These are phyloP conservation scores for Felis chaus DNA, from an alignment of 2,113 vertebrate genomes.

Conservation along the genomic window DNA sequence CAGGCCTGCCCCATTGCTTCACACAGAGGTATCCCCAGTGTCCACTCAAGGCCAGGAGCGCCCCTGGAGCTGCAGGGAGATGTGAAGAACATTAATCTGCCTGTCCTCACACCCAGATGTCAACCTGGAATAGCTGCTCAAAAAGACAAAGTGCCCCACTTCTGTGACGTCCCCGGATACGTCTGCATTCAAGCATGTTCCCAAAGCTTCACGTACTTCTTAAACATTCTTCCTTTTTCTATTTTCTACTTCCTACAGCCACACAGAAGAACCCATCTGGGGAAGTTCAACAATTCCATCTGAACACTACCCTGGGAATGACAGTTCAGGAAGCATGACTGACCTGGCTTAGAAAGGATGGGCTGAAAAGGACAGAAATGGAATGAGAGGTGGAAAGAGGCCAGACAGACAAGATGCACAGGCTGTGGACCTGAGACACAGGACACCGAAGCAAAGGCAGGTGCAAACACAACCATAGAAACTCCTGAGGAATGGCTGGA, in stretches of 20 bases:
- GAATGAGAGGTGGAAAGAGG: neutral
- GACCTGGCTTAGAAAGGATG: neutral
- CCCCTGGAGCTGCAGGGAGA: neutral
- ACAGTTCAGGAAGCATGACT: neutral
- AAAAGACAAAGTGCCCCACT: neutral
- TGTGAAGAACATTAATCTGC: neutral
- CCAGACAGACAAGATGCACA: neutral
- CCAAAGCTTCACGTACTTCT: neutral
- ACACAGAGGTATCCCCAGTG: too few relatives aligned
- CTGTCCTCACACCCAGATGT: neutral
- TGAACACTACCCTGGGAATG: neutral
- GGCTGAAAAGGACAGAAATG: too few relatives aligned
- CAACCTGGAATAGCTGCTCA: neutral
- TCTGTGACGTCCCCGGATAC: neutral
- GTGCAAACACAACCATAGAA: neutral
- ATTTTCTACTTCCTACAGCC: neutral
- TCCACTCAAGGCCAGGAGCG: neutral
- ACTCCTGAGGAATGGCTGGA: neutral
- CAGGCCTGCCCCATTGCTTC: accelerated
- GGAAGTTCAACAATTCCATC: neutral
- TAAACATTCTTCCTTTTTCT: neutral
- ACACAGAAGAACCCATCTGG: neutral
- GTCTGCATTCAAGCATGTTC: neutral
- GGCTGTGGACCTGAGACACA: neutral
- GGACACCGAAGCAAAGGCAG: neutral